Conservation (phyloP, 2,888 invertebrate species). For the Drosophila crucigera region DNA sequence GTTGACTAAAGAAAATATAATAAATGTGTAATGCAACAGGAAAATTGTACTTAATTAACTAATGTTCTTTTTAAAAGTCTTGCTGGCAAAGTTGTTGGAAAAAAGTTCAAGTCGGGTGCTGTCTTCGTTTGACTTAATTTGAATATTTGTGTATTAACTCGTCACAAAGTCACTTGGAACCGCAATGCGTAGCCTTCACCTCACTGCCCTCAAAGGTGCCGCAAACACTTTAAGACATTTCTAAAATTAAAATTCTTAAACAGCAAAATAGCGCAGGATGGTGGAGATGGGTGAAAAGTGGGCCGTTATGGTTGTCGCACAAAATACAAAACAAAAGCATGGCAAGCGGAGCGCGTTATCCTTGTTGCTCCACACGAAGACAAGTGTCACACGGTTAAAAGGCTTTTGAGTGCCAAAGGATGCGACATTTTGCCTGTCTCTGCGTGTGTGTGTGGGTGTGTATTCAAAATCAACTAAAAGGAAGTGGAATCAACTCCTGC, state of each 20-base stretch:
- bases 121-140: conserved; percentile 37
- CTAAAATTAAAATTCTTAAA: conserved; percentile 49
- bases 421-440: conserved; percentile 18
- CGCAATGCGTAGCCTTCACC: conserved; percentile 2
- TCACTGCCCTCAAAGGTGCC: neutral
- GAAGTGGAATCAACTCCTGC: conserved; percentile 19
- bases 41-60: conserved; percentile 23
- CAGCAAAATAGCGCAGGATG: neutral
- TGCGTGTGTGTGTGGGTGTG: neutral
- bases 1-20: neutral
- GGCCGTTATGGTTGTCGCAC: neutral
- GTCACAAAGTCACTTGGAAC: conserved; percentile 58
- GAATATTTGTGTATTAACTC: conserved; percentile 62
- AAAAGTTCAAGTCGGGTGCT: conserved; percentile 1
- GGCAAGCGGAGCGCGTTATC: conserved; percentile 18
- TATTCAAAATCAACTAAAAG: conserved; percentile 12
- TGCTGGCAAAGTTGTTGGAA: neutral
- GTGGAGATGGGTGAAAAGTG: neutral
- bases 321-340: conserved; percentile 12
- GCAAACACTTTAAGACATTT: conserved; percentile 35
- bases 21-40: neutral
- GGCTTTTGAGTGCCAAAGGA: conserved; percentile 54
- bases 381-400: conserved; percentile 56
- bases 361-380: conserved; percentile 23
- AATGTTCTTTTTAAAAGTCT: conserved; percentile 5